Conservation (phyloP, 2,888 invertebrate species). For the Spisula subtruncata region DNA sequence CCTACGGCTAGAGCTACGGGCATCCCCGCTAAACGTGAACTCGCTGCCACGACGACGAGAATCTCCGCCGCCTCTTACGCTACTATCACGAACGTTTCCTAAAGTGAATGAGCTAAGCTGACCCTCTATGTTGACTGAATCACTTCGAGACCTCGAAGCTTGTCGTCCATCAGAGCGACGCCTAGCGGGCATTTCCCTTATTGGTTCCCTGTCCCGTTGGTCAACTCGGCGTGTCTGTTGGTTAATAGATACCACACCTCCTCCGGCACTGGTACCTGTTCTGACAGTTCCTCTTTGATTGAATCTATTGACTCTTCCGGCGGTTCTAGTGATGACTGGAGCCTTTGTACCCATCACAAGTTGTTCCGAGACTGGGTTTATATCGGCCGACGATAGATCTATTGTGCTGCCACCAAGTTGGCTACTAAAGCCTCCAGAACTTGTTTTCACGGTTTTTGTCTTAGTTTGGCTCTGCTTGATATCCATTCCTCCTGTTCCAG, state of each 20-base stretch:
- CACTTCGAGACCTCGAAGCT: not conserved
- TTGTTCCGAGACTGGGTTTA: not conserved
- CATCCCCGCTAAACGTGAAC: not conserved
- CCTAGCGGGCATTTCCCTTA: not conserved
- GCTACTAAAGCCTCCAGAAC: not conserved
- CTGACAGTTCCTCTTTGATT: not conserved
- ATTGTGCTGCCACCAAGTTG: not conserved
- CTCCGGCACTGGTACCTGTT: not conserved
- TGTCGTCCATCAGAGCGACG: not conserved
- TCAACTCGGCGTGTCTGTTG: not conserved
- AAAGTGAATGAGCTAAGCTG: slow-evolving; percentile 39
- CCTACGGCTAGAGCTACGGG: not conserved
- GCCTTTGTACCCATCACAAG: not conserved
- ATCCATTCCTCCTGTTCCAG: not conserved
- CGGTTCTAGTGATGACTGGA: not conserved
- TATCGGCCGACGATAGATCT: not conserved
- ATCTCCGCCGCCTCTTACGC: not conserved
- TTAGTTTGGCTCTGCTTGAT: not conserved
- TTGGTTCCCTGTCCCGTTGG: not conserved
- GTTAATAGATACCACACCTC: not conserved
- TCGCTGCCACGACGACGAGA: not conserved
- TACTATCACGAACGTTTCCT: not conserved
- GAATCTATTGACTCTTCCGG: not conserved
- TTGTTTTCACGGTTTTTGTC: not conserved
- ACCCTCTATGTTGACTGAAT: slow-evolving; percentile 29